A percentile compares a stretch with the other conserved stretches of the same genome.
Conservation (phyloP, 2,113 vertebrate genomes). For the Lampris incognitus region DNA sequence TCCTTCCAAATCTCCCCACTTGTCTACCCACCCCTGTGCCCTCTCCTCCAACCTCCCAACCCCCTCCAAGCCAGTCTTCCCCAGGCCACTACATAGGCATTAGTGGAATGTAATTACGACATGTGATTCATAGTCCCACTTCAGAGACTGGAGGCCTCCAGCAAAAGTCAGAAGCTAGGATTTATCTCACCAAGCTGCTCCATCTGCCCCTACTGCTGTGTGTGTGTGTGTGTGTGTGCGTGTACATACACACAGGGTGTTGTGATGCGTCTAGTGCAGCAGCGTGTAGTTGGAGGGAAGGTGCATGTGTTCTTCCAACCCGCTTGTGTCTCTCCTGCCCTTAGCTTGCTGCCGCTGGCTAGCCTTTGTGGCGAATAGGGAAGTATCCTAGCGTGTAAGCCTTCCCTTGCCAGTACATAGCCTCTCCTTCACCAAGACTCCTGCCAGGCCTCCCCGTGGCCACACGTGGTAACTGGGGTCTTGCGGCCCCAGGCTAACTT, state of each 20-base stretch:
- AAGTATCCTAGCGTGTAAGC: no score
- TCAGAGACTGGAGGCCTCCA: slow-evolving; percentile 68
- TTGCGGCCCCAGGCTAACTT: no score
- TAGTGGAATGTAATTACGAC: slow-evolving; percentile 70
- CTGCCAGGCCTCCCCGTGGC: no score
- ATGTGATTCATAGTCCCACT: slow-evolving; percentile 80
- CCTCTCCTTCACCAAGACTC: no score
- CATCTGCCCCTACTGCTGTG: slow-evolving; percentile 32
- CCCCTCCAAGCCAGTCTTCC: slow-evolving; percentile 2
- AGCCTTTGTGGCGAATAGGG: no score
- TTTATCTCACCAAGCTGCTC: slow-evolving; percentile 72
- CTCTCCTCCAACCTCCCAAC: slow-evolving; percentile 26
- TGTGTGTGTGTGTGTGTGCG: slow-evolving; percentile 36
- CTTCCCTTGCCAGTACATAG: no score
- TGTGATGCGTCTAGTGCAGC: no score
- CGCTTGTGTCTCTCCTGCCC: no score
- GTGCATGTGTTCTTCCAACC: no score
- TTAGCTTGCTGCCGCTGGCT: no score
- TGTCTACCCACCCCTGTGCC: not conserved
- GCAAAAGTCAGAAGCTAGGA: slow-evolving; percentile 83
- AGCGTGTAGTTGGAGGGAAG: no score
- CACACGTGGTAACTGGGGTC: no score
- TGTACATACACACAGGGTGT: not conserved
- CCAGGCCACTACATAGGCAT: slow-evolving; percentile 40
- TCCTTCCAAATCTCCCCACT: not conserved